phyloP scores from a whole-genome alignment of 2,888 invertebrate genomes.

The Achlya flavicornis region DNA sequence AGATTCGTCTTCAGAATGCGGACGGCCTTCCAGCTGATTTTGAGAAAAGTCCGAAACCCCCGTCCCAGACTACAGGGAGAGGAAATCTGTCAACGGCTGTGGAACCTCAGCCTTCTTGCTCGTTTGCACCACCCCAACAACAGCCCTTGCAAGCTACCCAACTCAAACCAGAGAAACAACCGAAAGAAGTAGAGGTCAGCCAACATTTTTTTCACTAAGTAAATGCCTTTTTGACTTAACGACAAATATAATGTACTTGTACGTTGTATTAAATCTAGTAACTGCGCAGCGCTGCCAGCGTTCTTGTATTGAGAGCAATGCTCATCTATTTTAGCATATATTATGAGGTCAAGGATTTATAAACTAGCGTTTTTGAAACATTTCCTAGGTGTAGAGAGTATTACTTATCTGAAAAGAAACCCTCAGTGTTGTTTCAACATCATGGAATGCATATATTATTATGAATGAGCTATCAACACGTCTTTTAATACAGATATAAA shows the following conservation, averaged over 20 bases:
- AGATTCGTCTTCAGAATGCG: constrained; percentile 64
- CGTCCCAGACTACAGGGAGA: constrained; percentile 45
- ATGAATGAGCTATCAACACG: background rate
- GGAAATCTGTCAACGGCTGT: constrained; percentile 39
- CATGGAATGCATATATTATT: background rate
- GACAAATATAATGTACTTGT: constrained; percentile 33
- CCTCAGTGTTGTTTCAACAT: background rate
- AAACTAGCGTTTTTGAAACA: constrained; percentile 30
- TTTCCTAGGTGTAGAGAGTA: constrained; percentile 19
- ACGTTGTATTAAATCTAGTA: constrained; percentile 46
- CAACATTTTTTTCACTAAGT: constrained; percentile 32
- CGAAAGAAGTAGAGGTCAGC: constrained; percentile 82
- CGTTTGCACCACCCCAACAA: constrained; percentile 56
- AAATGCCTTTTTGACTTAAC: constrained; percentile 11
- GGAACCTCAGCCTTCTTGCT: constrained; percentile 74
- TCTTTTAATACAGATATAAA: background rate
- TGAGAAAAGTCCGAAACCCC: constrained; percentile 49
- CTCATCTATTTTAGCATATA: constrained; percentile 76
- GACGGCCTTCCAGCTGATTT: constrained; percentile 50
- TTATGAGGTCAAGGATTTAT: constrained; percentile 79
- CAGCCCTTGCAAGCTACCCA: constrained; percentile 52
- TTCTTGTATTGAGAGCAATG: constrained; percentile 70
- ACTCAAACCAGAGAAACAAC: constrained; percentile 67
- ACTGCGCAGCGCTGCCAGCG: constrained; percentile 65
- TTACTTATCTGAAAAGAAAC: background rate